These are phyloP conservation scores for Contarinia nasturtii DNA, from an alignment of 1,140 invertebrate species.

Conservation along the genomic window DNA sequence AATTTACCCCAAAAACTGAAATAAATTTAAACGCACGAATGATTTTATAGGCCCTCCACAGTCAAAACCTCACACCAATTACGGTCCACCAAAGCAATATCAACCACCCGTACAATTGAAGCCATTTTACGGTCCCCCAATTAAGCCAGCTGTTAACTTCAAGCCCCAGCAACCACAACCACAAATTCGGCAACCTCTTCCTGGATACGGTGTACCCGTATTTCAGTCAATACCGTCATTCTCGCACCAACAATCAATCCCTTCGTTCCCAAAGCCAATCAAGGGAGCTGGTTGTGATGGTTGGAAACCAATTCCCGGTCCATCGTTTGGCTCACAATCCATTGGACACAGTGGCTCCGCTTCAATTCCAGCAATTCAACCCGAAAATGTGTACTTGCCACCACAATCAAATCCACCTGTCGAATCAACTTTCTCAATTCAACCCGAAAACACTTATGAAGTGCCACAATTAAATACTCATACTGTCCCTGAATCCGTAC, in stretches of 20 bases:
- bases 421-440: too few species aligned
- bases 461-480: slow-evolving; percentile 4
- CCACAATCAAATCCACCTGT: too few species aligned
- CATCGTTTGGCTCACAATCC: slow-evolving; percentile 19
- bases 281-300: slow-evolving; percentile 49
- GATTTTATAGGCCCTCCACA: slow-evolving; percentile 3
- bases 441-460: slow-evolving; percentile 16
- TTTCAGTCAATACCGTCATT: slow-evolving; percentile 10
- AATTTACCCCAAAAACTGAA: too few species aligned
- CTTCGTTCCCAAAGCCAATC: slow-evolving; percentile 23
- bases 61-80: slow-evolving; percentile 25
- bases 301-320: slow-evolving; percentile 61
- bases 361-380: too few species aligned
- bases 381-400: too few species aligned
- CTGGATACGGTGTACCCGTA: slow-evolving; percentile 6
- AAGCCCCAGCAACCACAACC: slow-evolving; percentile 12
- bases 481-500: background rate
- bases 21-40: too few species aligned
- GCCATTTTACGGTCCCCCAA: slow-evolving; percentile 16
- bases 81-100: slow-evolving; percentile 19
- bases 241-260: slow-evolving; percentile 13
- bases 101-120: slow-evolving; percentile 22
- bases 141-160: slow-evolving; percentile 9
- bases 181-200: slow-evolving; percentile 14
- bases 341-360: too few species aligned